Evolutionary conservation across 2,888 invertebrate species (phyloP).

Genomic region (Camptogramma bilineatum): DNA sequence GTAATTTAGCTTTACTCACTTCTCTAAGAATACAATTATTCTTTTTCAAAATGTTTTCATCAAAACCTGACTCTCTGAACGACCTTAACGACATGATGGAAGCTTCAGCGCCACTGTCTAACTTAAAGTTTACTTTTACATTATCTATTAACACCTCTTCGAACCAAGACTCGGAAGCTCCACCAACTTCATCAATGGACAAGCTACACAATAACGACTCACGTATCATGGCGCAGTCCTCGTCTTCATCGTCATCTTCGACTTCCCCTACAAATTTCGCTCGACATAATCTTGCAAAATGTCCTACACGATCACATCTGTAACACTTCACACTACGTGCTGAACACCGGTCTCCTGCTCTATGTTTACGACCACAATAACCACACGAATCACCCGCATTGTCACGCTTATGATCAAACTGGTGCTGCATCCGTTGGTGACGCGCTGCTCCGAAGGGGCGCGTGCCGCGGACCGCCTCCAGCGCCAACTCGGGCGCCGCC

Average conservation of each 20-base stretch:
- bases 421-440: not conserved
- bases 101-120: slow-evolving; percentile 17
- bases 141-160: slow-evolving; percentile 6
- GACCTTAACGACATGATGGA: slow-evolving; percentile 8
- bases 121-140: slow-evolving; percentile 15
- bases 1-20: slow-evolving; percentile 12
- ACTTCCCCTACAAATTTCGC: slow-evolving; percentile 6
- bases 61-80: slow-evolving; percentile 12
- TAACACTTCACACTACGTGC: slow-evolving; percentile 24
- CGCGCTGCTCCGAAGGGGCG: slow-evolving; percentile 2
- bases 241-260: slow-evolving; percentile 6
- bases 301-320: slow-evolving; percentile 9
- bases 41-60: slow-evolving; percentile 10
- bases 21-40: slow-evolving; percentile 12
- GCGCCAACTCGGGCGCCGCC: slow-evolving; percentile 1
- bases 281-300: slow-evolving; percentile 11
- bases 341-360: slow-evolving; percentile 5
- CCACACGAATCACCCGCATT: not conserved
- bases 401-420: not conserved
- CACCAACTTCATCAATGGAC: slow-evolving; percentile 11
- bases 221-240: slow-evolving; percentile 15
- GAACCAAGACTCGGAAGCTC: slow-evolving; percentile 10
- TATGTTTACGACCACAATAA: slow-evolving; percentile 12
- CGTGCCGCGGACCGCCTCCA: slow-evolving; percentile 7
- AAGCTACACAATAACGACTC: slow-evolving; percentile 18